These are phyloP conservation scores for Mus spicilegus DNA, from an alignment of 2,113 vertebrate species.

Conservation along the genomic window DNA sequence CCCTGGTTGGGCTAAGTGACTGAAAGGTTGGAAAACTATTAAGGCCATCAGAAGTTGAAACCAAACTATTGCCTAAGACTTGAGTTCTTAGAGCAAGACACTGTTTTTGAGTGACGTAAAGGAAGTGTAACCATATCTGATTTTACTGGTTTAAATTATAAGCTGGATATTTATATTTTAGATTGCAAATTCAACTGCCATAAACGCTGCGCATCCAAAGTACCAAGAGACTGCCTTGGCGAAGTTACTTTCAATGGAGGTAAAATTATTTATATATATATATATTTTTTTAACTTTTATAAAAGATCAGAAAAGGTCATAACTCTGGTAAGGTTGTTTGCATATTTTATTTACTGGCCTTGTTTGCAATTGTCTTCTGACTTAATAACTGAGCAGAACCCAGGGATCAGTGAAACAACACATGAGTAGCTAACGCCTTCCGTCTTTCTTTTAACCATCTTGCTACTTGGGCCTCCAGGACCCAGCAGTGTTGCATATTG, in stretches of 20 bases:
- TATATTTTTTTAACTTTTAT: conserved; percentile 53
- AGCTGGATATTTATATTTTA: conserved; percentile 78
- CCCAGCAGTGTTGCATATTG: not conserved
- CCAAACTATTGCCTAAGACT: not conserved
- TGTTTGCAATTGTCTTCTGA: conserved; percentile 46
- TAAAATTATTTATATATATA: conserved; percentile 76
- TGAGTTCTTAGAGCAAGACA: conserved; percentile 34
- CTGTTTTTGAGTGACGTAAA: conserved; percentile 24
- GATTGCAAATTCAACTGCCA: conserved; percentile 99
- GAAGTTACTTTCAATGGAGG: conserved; percentile 98
- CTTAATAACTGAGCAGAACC: conserved; percentile 61
- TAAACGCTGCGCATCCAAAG: conserved; percentile 98
- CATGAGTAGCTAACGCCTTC: not conserved
- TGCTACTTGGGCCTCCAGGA: not conserved
- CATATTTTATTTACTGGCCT: conserved; percentile 16
- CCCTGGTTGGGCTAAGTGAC: not conserved
- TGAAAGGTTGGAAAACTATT: not conserved
- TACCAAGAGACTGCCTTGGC: conserved; percentile 97
- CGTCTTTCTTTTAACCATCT: not conserved
- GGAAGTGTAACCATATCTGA: conserved; percentile 29
- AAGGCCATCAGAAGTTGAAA: conserved; percentile 6
- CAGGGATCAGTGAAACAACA: not conserved
- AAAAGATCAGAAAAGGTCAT: conserved; percentile 23
- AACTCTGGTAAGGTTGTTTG: not conserved
- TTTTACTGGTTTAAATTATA: conserved; percentile 39